Base-by-base conservation (phyloP, 2,888 invertebrate genomes). In the Cephus pulcher region DNA sequence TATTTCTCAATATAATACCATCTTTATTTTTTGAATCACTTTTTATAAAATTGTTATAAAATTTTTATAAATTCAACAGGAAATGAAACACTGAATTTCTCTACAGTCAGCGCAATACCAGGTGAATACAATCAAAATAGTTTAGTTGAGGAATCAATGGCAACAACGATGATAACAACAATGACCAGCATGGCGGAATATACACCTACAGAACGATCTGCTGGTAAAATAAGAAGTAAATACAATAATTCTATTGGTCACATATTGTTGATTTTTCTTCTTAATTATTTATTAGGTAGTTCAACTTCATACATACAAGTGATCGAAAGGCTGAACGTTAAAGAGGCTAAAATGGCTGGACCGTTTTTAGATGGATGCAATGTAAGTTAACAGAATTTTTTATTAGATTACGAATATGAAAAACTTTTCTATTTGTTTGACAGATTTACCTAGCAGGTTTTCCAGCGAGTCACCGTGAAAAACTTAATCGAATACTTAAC, bases 311-410 rank as follows among this genome's bases (percentile, higher is more conserved):
- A 89, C 78, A 83, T 86, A 81, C 70, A 79, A 30, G 76, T 79
- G 34, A 68, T 89, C 23, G 87, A 88, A 0, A 86, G 79, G 77
- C 92, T 96, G 71, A 95, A 96, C 85, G 92, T 96, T 82, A 94
- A 94, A 78, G 93, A 93, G 79, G 95, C 95, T 1, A 95, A 95
- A 88, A 94, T 94, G 88, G 95, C 95, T 81, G 97, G 97, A 56
- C 93, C 95, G 80, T 97, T 97, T 89, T 94, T 98, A 78, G 98
- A 98, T 92, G 98, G 98, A 75, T 98, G 97, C 89, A 96, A 95
- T 91, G 96, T 97, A 91, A 93, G 93, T 93, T 56, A 23, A 1
- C 23, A 56, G 9, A 56, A 56, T 56, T 4, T 56, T 79, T 75
- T 76, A 76, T 56, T 75, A 34, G 70, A 73, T 75, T 74, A 78